Conservation (phyloP, 2,797 vertebrate genomes). For the Halcyon badia region DNA sequence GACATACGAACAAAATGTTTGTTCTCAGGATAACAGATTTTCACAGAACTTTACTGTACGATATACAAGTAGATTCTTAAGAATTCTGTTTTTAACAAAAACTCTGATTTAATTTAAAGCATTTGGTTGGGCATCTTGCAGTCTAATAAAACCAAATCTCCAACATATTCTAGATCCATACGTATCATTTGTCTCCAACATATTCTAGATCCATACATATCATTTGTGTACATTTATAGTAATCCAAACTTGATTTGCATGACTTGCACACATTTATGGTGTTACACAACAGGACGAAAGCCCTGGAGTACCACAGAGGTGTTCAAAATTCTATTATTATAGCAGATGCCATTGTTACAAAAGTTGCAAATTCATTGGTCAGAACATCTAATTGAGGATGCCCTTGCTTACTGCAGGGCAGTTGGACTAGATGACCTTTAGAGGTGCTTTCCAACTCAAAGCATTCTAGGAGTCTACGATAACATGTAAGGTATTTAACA, state of each 20-base stretch:
- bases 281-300: background rate
- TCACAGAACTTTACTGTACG: background rate
- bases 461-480: no score
- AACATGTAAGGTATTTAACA: background rate
- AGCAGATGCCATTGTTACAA: background rate
- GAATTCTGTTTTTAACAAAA: background rate
- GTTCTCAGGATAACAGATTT: background rate
- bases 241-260: background rate
- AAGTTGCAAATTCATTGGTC: background rate
- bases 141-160: background rate
- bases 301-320: background rate
- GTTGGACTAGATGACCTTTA: no score
- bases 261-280: rapidly evolving
- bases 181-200: background rate
- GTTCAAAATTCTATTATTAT: background rate
- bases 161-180: background rate
- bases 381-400: background rate
- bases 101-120: background rate
- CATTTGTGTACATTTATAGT: background rate
- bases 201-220: background rate
- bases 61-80: background rate
- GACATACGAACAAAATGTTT: background rate
- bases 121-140: background rate
- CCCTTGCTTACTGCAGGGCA: no score
- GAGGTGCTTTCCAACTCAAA: no score